Conservation (phyloP, 2,888 invertebrate genomes). For the Ophion ventricosus region DNA sequence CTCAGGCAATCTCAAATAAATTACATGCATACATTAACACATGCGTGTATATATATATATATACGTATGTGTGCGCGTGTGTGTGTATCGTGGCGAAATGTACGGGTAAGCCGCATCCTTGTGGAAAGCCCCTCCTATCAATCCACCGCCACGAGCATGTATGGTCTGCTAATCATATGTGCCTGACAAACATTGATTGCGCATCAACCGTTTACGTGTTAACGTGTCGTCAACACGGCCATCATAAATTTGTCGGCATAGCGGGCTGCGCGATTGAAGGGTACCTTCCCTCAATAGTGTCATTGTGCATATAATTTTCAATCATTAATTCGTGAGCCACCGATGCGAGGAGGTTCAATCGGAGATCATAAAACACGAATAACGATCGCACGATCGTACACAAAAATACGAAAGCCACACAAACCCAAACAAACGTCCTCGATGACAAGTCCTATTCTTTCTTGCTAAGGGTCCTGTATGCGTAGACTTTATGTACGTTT, state of each 20-base stretch:
- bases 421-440: neutral
- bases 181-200: constrained; percentile 62
- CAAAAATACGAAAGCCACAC: neutral
- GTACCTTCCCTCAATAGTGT: constrained; percentile 5
- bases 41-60: neutral
- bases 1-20: too few species aligned
- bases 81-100: constrained; percentile 3
- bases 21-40: too few species aligned
- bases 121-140: constrained; percentile 29
- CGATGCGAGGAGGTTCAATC: constrained; percentile 2
- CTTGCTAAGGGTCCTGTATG: too few species aligned
- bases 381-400: neutral
- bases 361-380: constrained; percentile 23
- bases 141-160: constrained; percentile 40
- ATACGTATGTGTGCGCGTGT: neutral
- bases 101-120: neutral
- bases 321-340: constrained; percentile 16
- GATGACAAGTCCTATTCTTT: too few species aligned
- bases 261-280: constrained; percentile 4
- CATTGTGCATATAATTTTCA: constrained; percentile 25
- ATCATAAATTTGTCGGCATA: constrained; percentile 53
- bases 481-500: too few species aligned
- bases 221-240: constrained; percentile 12
- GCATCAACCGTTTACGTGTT: constrained; percentile 58
- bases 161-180: constrained; percentile 64